Base-by-base conservation (phyloP, 2,888 invertebrate genomes). In the Philereme vetulata region DNA sequence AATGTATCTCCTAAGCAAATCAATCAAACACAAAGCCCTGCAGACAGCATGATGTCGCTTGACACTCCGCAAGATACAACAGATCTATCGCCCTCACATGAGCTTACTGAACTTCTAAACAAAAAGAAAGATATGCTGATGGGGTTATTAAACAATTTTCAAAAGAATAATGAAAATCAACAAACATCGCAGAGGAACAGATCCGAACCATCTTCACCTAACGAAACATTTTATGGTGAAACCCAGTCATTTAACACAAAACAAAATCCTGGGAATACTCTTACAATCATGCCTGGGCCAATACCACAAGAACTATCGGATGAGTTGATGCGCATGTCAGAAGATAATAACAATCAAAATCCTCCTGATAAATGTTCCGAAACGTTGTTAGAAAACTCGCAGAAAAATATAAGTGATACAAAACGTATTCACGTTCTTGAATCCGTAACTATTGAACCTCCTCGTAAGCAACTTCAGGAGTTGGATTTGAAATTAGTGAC, bases 381-480 rank as follows among this genome's bases (percentile, higher is more conserved):
- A 21, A 21, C 21, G 21, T 21, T 21, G 21, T 6, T 7, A 38
- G 8, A 8, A 6, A 71, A 70, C 47, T 56, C 51, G 34, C 52
- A 66, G 46, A 82, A 78, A 67, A 64, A 52, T 32, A 72, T 84
- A 62, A 82, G 70, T 67, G 82, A 87, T 50, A 71, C 80, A 33
- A 90, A 89, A 68, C 81, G 77, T 65, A 85, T 90, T 38, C 81
- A 85, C 58, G 70, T 90, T 46, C 67, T 90, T 54, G 90, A 90
- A 80, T 82, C 88, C 35, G 74, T 90, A 40, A 86, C 81, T 38
- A 82, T 90, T 55, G 73, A 71, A 53, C 76, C 85, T 35, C 5
- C 21, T 49, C 36, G 7, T 9, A 57, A 55, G 35, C 50, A 48
- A 43, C 51, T 34, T 38, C 38, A 55, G 38, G 49, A 64, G 36